Conservation (phyloP, 2,113 vertebrate genomes). For the Irena cyanogastra region DNA sequence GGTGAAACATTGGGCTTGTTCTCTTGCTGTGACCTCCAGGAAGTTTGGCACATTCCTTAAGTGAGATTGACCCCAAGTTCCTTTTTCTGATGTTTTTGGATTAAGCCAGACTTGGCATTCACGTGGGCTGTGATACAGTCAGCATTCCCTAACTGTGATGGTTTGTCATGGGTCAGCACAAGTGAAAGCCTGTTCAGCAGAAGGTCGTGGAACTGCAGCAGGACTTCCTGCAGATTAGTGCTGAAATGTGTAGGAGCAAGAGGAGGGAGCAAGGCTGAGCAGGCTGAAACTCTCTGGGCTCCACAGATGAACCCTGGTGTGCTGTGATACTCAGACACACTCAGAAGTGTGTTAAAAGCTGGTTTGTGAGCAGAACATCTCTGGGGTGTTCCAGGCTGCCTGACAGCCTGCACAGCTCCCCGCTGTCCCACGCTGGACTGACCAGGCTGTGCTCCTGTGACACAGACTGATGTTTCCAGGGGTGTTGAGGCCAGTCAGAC, state of each 20-base stretch:
- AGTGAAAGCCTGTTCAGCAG: neutral
- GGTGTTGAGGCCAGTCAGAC: neutral
- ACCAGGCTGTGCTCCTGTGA: neutral
- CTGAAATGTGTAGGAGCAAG: neutral
- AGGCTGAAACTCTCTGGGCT: neutral
- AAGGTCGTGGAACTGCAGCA: neutral
- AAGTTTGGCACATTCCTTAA: conserved; percentile 38
- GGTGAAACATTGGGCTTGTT: conserved; percentile 15
- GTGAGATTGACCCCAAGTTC: conserved; percentile 36
- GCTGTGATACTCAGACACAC: neutral
- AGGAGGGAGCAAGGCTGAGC: neutral
- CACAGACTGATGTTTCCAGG: neutral
- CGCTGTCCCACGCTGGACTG: accelerated
- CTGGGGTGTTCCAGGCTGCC: neutral
- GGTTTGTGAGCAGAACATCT: neutral
- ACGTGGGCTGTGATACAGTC: neutral
- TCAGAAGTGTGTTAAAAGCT: neutral
- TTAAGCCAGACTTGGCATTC: conserved; percentile 14
- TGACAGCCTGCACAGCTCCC: neutral
- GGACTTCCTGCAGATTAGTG: neutral
- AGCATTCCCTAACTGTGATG: neutral
- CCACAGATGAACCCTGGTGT: neutral
- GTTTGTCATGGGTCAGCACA: conserved; percentile 34
- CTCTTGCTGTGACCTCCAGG: conserved; percentile 20
- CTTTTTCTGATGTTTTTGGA: conserved; percentile 56